These are phyloP conservation scores for Rhinichthys klamathensis DNA, from an alignment of 2,113 vertebrate genomes.

Conservation along the genomic window DNA sequence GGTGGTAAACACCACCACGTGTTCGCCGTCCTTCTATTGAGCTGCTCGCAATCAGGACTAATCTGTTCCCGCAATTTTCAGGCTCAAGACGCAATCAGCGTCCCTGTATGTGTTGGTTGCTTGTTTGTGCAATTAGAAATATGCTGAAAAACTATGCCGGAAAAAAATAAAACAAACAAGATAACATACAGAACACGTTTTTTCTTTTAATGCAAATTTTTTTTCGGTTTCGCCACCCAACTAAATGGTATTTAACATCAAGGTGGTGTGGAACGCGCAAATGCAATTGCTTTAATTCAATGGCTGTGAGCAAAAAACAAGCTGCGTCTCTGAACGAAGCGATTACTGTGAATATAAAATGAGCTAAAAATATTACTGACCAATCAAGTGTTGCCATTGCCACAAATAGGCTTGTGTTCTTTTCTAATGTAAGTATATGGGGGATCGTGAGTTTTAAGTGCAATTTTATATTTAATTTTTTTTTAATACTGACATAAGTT, in stretches of 20 bases:
- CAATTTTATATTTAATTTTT: not conserved
- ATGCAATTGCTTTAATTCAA: not conserved
- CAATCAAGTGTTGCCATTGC: not conserved
- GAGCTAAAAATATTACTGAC: not conserved
- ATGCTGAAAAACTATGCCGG: not conserved
- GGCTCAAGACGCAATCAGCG: slow-evolving; percentile 43
- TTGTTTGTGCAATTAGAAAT: slow-evolving; percentile 34
- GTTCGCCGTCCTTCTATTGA: slow-evolving; percentile 14
- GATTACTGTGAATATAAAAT: not conserved
- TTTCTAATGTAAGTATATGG: not conserved
- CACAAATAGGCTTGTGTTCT: not conserved
- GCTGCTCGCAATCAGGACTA: slow-evolving; percentile 49
- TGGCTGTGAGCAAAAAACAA: not conserved
- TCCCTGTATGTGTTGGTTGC: slow-evolving; percentile 7
- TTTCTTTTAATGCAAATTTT: not conserved
- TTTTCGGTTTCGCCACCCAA: not conserved
- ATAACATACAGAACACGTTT: not conserved
- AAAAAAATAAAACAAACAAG: slow-evolving; percentile 21
- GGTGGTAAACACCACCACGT: slow-evolving; percentile 43
- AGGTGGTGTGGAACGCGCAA: not conserved
- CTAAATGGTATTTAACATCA: not conserved
- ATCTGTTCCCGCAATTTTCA: slow-evolving; percentile 39
- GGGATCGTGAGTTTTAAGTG: not conserved
- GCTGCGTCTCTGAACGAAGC: not conserved
- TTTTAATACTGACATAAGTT: not conserved